These are phyloP conservation scores for Diceros bicornis DNA, from an alignment of 2,797 vertebrate genomes.

Conservation along the genomic window DNA sequence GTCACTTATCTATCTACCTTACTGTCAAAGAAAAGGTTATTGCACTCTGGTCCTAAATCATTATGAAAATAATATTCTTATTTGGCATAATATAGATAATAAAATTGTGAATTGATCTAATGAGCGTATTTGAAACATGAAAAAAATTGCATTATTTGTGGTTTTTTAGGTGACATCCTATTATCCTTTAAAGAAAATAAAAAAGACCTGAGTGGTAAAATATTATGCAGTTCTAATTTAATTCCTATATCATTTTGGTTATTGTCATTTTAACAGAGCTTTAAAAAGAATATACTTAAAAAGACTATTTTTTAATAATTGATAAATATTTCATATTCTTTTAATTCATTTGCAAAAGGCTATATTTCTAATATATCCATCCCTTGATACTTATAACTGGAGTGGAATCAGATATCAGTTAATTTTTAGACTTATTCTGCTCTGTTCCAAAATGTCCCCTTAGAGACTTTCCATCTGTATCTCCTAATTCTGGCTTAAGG, in stretches of 20 bases:
- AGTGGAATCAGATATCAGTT: not conserved
- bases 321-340: not conserved
- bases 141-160: not conserved
- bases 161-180: not conserved
- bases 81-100: not conserved
- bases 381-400: not conserved
- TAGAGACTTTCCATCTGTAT: not conserved
- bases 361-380: not conserved
- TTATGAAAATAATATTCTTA: not conserved
- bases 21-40: not conserved
- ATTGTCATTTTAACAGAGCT: not conserved
- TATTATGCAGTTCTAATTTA: not conserved
- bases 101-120: slow-evolving; percentile 30
- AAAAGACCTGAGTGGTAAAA: not conserved
- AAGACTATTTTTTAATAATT: not conserved
- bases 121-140: not conserved
- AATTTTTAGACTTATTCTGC: not conserved
- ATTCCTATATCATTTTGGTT: not conserved
- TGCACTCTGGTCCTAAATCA: not conserved
- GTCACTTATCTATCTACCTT: not conserved
- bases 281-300: not conserved
- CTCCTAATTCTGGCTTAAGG: not conserved
- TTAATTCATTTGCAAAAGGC: not conserved
- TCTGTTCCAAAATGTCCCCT: not conserved
- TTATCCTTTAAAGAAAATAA: not conserved